These are phyloP conservation scores for Eudasyphora cyanicolor DNA, from an alignment of 2,888 invertebrate genomes.

Conservation along the genomic window DNA sequence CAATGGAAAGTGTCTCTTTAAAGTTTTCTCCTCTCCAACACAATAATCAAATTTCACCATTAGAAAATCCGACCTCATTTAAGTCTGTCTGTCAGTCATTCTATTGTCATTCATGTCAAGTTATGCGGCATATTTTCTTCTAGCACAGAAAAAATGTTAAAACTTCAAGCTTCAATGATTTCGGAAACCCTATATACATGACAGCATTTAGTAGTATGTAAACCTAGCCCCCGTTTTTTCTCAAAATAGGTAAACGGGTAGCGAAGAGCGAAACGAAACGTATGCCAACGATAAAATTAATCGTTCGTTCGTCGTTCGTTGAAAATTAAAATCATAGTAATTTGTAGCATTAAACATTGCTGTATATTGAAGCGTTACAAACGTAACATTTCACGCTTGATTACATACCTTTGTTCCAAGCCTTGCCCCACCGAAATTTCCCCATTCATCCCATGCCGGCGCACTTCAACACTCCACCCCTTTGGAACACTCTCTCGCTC, in stretches of 20 bases:
- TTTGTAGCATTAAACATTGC: slow-evolving; percentile 63
- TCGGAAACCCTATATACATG: not conserved
- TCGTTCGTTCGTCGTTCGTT: not conserved
- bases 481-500: not conserved
- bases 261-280: not conserved
- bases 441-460: not conserved
- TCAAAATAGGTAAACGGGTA: not conserved
- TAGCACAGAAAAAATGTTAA: not conserved
- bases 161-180: slow-evolving; percentile 4
- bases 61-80: not conserved
- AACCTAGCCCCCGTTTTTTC: not conserved
- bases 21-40: no score
- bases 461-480: not conserved
- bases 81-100: not conserved
- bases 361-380: slow-evolving; percentile 59
- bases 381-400: slow-evolving; percentile 62
- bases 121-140: slow-evolving; percentile 11
- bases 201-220: not conserved
- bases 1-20: no score
- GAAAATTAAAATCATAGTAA: slow-evolving; percentile 60
- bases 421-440: not conserved
- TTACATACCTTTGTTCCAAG: slow-evolving; percentile 47
- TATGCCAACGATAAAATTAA: not conserved
- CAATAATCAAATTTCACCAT: no score
- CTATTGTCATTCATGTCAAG: not conserved